Evolutionary conservation across 2,888 invertebrate genomes (phyloP).

Genomic region (Eristalis tenax): DNA sequence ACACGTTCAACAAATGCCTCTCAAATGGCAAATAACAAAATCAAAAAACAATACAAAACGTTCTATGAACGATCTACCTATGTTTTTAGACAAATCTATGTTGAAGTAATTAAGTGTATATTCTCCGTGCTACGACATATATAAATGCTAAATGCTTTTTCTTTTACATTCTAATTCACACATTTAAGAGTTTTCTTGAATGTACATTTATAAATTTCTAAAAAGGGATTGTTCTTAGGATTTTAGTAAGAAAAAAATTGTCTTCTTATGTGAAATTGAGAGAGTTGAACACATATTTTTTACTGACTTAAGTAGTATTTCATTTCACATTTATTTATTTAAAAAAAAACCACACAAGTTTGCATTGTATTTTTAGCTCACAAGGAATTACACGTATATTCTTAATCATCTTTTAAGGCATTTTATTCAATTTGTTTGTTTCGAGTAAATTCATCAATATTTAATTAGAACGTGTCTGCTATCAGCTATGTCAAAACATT

Average conservation of each 20-base stretch:
- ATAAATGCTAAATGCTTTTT: constrained; percentile 38
- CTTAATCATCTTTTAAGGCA: constrained; percentile 41
- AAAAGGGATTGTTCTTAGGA: constrained; percentile 17
- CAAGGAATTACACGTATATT: constrained; percentile 23
- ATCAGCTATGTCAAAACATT: constrained; percentile 43
- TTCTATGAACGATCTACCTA: neutral
- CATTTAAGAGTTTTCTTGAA: neutral
- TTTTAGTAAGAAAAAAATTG: constrained; percentile 13
- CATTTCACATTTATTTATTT: constrained; percentile 14
- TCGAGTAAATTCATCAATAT: constrained; percentile 30
- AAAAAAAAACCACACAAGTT: neutral
- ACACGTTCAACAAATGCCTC: constrained; percentile 17
- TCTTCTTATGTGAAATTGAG: constrained; percentile 29
- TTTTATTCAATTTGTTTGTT: neutral
- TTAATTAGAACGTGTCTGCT: constrained; percentile 23
- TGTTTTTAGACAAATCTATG: neutral
- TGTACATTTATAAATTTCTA: constrained; percentile 12
- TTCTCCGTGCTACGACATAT: constrained; percentile 47
- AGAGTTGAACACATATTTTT: constrained; percentile 56
- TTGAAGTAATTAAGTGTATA: neutral
- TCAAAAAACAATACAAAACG: neutral
- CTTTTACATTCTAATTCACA: constrained; percentile 16
- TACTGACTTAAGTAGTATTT: constrained; percentile 21
- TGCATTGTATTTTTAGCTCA: constrained; percentile 23
- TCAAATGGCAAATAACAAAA: neutral